phyloP scores from a whole-genome alignment of 2,888 invertebrate species.

The Ctenicera cuprea region DNA sequence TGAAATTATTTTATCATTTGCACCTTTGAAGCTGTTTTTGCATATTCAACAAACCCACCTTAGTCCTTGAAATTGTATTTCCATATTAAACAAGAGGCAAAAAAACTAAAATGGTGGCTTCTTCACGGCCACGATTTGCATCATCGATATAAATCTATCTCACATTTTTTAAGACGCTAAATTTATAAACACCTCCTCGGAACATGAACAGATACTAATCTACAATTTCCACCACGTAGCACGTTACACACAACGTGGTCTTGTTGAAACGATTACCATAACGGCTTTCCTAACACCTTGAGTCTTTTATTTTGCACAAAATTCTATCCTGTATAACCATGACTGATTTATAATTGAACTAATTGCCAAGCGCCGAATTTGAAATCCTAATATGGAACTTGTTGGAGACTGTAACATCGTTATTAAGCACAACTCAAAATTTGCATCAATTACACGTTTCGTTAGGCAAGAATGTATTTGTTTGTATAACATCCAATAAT shows the following conservation, averaged over 20 bases:
- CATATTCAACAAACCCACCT: conserved; percentile 3
- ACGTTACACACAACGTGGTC: conserved; percentile 12
- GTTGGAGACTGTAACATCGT: not conserved
- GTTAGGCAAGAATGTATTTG: not conserved
- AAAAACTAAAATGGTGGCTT: not conserved
- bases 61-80: not conserved
- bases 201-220: conserved; percentile 15
- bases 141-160: conserved; percentile 5
- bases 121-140: not conserved
- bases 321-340: not conserved
- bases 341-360: not conserved
- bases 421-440: not conserved
- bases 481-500: too few species aligned
- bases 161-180: not conserved
- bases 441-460: not conserved
- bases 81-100: not conserved
- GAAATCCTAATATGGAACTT: not conserved
- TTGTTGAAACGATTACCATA: conserved; percentile 4
- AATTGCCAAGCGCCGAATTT: not conserved
- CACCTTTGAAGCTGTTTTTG: not conserved
- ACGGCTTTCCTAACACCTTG: conserved; percentile 12
- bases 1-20: not conserved
- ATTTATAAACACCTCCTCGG: not conserved
- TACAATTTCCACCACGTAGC: not conserved
- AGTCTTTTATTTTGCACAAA: not conserved